These are phyloP conservation scores for Periphyllus acericola DNA, from an alignment of 2,888 invertebrate species.

Conservation along the genomic window DNA sequence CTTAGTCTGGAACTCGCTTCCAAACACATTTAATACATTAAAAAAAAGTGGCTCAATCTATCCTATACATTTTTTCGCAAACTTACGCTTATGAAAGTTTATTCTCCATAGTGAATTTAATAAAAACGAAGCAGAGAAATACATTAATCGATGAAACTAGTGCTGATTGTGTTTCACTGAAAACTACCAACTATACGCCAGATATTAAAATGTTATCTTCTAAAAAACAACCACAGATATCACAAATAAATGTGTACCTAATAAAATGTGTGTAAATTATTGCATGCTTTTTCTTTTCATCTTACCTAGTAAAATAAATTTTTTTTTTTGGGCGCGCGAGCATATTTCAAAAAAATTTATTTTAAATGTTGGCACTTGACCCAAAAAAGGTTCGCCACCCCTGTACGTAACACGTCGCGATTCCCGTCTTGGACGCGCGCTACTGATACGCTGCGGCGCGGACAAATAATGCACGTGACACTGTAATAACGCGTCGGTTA, in stretches of 20 bases:
- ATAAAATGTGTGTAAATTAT: no score
- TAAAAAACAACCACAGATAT: constrained; percentile 28
- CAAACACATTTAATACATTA: no score
- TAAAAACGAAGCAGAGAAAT: constrained; percentile 43
- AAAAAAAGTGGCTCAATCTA: constrained; percentile 34
- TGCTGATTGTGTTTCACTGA: constrained; percentile 51
- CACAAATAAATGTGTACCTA: no score
- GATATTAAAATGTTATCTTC: constrained; percentile 34
- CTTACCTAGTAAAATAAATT: no score
- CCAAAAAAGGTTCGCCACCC: constrained; percentile 20
- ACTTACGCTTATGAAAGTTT: constrained; percentile 39
- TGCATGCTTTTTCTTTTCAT: no score
- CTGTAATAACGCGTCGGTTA: no score
- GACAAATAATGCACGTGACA: no score
- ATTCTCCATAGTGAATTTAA: constrained; percentile 42
- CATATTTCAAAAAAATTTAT: constrained; percentile 23
- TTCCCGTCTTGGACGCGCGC: no score
- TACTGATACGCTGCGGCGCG: no score
- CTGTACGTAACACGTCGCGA: no score
- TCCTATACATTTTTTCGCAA: constrained; percentile 35
- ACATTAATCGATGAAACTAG: constrained; percentile 35
- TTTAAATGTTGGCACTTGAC: constrained; percentile 14
- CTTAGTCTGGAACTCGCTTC: no score
- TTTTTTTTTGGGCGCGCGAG: constrained; percentile 11
- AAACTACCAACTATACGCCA: constrained; percentile 37